These are phyloP conservation scores for Boloria euphrosyne DNA, from an alignment of 2,888 invertebrate species.

Conservation along the genomic window DNA sequence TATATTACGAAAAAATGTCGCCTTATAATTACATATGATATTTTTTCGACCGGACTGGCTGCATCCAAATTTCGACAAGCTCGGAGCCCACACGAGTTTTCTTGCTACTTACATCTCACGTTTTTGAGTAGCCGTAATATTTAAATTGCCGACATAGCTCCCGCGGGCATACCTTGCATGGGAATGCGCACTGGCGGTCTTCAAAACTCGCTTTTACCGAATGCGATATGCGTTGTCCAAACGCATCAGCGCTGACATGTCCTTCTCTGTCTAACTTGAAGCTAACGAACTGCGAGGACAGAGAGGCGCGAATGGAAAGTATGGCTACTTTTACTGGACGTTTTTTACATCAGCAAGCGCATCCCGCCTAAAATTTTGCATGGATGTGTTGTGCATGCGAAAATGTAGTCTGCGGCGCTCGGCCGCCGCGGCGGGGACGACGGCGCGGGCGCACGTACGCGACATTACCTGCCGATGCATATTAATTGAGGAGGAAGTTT, in stretches of 20 bases:
- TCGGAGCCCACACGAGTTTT: conserved; percentile 74
- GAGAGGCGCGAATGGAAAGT: conserved; percentile 69
- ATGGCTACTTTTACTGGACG: conserved; percentile 66
- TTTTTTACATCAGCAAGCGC: conserved; percentile 71
- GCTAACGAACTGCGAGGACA: conserved; percentile 56
- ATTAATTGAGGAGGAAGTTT: conserved; percentile 80
- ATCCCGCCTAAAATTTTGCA: conserved; percentile 82
- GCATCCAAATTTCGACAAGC: conserved; percentile 68
- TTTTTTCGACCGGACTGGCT: conserved; percentile 69
- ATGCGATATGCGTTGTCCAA: conserved; percentile 73
- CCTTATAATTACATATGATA: conserved; percentile 57
- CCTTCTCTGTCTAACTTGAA: conserved; percentile 70
- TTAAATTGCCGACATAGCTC: conserved; percentile 81
- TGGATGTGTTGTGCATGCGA: conserved; percentile 79
- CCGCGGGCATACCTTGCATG: conserved; percentile 79
- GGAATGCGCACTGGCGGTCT: conserved; percentile 77
- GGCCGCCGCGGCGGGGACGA: conserved; percentile 48
- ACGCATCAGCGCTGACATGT: conserved; percentile 58
- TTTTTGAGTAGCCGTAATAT: conserved; percentile 81
- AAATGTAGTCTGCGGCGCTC: conserved; percentile 56
- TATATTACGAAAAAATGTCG: conserved; percentile 78
- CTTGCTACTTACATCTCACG: conserved; percentile 78
- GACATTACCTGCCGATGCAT: conserved; percentile 79
- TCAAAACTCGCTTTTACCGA: conserved; percentile 78
- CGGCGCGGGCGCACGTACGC: conserved; percentile 70